A percentile compares a stretch with the other conserved stretches of the same genome.
phyloP scores from a whole-genome alignment of 2,797 vertebrate species.

The Podargus strigoides region DNA sequence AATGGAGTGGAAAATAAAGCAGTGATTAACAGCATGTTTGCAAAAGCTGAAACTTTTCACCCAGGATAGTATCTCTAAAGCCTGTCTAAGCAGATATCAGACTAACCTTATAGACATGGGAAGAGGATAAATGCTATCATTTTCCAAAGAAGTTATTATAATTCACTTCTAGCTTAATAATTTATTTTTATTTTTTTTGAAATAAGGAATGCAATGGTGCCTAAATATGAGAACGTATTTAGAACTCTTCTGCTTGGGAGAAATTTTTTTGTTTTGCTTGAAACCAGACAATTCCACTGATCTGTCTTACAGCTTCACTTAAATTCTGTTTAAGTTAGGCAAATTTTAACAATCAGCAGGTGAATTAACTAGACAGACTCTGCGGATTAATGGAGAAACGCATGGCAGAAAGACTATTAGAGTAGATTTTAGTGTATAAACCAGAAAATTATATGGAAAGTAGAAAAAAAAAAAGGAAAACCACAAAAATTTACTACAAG shows the following conservation, averaged over 20 bases:
- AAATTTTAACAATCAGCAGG: not conserved
- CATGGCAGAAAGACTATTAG: not conserved
- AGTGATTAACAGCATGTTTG: not conserved
- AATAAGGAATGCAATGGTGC: not conserved
- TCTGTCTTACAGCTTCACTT: not conserved
- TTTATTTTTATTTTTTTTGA: no score
- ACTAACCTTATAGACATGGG: not conserved
- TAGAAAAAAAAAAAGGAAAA: not conserved
- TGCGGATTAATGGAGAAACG: not conserved
- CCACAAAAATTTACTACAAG: fast-evolving
- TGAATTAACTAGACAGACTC: not conserved
- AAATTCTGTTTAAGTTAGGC: not conserved
- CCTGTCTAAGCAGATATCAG: not conserved
- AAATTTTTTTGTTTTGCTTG: not conserved
- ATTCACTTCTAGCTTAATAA: not conserved
- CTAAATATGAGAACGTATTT: not conserved
- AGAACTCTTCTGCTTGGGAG: not conserved
- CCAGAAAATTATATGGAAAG: not conserved
- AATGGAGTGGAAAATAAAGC: not conserved
- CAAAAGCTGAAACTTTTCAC: not conserved
- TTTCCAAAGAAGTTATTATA: not conserved
- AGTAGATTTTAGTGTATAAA: not conserved
- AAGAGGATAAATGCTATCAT: not conserved
- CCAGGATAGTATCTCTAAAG: not conserved
- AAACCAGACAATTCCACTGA: not conserved